Conservation (phyloP, 2,888 invertebrate genomes). For the Aquatica leii region DNA sequence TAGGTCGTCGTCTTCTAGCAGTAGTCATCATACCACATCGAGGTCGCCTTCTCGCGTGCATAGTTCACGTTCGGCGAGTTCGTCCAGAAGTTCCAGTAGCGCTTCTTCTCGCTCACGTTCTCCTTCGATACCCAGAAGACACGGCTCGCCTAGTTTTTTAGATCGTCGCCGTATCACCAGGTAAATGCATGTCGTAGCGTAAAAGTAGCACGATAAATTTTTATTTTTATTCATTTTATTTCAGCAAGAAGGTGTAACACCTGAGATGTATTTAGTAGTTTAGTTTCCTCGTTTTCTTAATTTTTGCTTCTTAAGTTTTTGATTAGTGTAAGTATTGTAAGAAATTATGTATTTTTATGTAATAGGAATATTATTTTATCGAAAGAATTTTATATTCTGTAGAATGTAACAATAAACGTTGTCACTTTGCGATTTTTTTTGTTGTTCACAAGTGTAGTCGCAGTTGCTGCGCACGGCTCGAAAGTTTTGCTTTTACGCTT, state of each 20-base stretch:
- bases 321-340: slow-evolving; percentile 8
- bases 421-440: neutral
- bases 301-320: neutral
- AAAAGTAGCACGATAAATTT: slow-evolving; percentile 16
- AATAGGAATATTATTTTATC: neutral
- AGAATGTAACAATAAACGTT: neutral
- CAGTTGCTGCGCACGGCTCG: no score
- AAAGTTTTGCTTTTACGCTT: no score
- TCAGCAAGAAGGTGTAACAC: slow-evolving; percentile 60
- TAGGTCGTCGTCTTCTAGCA: slow-evolving; percentile 51
- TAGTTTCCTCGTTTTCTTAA: slow-evolving; percentile 10
- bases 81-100: slow-evolving; percentile 66
- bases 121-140: slow-evolving; percentile 90
- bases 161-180: slow-evolving; percentile 94
- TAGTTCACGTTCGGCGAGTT: slow-evolving; percentile 64
- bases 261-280: slow-evolving; percentile 30
- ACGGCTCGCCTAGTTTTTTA: slow-evolving; percentile 93
- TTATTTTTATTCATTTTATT: slow-evolving; percentile 58
- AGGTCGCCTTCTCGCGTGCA: slow-evolving; percentile 56
- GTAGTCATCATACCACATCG: slow-evolving; percentile 55
- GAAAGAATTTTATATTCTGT: neutral
- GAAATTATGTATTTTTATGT: slow-evolving; percentile 1
- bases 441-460: neutral
- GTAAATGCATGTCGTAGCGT: slow-evolving; percentile 64
- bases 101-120: slow-evolving; percentile 70